phyloP scores from a whole-genome alignment of 2,888 invertebrate genomes.

The Tetheella fluctuosa region DNA sequence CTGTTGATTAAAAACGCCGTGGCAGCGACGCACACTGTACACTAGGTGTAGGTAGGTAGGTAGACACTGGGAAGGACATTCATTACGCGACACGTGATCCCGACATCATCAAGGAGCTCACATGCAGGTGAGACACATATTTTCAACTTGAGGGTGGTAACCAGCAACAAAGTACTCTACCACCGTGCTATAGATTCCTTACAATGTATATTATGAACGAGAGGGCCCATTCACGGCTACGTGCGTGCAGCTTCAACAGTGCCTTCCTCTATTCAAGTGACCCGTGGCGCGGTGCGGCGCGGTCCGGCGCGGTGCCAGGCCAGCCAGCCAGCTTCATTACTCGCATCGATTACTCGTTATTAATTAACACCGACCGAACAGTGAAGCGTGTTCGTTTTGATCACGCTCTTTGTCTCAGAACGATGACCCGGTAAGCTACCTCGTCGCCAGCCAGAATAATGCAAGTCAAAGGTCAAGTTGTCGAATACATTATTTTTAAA shows the following conservation, averaged over 20 bases:
- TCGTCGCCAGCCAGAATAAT: too few species aligned
- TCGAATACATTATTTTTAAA: too few species aligned
- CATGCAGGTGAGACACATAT: neutral
- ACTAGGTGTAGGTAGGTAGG: too few species aligned
- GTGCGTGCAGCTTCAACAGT: neutral
- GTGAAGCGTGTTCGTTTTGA: neutral
- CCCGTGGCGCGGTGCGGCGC: too few species aligned
- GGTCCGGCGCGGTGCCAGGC: too few species aligned
- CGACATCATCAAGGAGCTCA: conserved; percentile 14
- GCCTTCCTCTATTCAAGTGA: neutral
- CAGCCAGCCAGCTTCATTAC: too few species aligned
- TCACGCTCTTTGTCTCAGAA: neutral
- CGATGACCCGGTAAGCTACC: neutral
- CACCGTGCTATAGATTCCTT: too few species aligned
- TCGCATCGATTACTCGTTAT: neutral
- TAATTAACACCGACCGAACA: neutral
- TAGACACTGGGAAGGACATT: neutral
- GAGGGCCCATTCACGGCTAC: neutral
- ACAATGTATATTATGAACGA: neutral
- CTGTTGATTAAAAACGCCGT: neutral
- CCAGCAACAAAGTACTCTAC: too few species aligned
- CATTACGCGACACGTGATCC: conserved; percentile 7
- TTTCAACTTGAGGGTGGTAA: too few species aligned
- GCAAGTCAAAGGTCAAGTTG: too few species aligned
- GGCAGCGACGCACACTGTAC: neutral